Conservation (phyloP, 2,888 invertebrate genomes). For the Temnothorax ravouxi region DNA sequence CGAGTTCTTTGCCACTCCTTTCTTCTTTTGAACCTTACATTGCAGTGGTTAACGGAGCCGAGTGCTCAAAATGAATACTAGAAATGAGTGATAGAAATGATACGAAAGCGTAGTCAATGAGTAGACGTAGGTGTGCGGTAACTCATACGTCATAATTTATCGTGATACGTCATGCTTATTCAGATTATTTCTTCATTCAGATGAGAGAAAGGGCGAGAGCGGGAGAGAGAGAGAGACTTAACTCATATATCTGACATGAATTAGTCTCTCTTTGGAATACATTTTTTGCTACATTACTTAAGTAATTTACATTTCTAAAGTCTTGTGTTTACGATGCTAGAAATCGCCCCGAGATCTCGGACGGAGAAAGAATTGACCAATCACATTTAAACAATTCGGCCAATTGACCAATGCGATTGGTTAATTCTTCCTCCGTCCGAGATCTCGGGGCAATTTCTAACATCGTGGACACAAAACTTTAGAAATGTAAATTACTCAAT, state of each 20-base stretch:
- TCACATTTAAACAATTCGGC: too few relatives aligned
- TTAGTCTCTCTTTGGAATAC: neutral
- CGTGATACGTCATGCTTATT: constrained; percentile 5
- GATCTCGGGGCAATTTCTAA: too few relatives aligned
- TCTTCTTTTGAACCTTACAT: neutral
- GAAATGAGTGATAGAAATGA: neutral
- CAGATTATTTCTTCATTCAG: constrained; percentile 15
- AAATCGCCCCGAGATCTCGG: too few relatives aligned
- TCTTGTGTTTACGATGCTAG: too few relatives aligned
- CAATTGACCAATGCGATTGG: too few relatives aligned
- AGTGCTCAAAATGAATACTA: neutral
- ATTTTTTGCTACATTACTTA: neutral
- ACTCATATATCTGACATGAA: neutral
- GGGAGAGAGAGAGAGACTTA: neutral
- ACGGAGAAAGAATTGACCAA: too few relatives aligned
- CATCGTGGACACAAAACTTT: too few relatives aligned
- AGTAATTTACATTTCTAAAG: too few relatives aligned
- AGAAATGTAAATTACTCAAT: too few relatives aligned
- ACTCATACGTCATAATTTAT: constrained; percentile 19
- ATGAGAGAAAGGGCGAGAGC: neutral
- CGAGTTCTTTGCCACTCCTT: neutral
- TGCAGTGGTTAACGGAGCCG: neutral
- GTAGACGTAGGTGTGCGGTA: neutral
- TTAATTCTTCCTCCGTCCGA: too few relatives aligned
- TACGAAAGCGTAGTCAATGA: constrained; percentile 20